phyloP scores from a whole-genome alignment of 2,113 vertebrate genomes.

The Hirundichthys speculiger region DNA sequence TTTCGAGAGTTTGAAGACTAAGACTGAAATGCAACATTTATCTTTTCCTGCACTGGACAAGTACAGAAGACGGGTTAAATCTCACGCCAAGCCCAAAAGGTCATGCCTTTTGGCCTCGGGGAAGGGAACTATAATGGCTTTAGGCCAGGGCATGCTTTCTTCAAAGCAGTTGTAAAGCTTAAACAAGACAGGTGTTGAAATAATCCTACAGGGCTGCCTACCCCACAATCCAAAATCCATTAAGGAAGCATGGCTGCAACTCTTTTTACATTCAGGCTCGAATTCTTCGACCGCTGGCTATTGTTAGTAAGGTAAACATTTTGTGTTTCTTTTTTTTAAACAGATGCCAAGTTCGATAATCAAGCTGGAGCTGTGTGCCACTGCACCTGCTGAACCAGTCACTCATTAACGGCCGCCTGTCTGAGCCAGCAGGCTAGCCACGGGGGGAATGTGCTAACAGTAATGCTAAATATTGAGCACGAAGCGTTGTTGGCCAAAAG shows the following conservation, averaged over 20 bases:
- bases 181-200: constrained; percentile 9
- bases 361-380: constrained; percentile 13
- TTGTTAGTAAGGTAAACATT: neutral
- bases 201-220: neutral
- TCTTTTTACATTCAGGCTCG: too few species aligned
- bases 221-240: neutral
- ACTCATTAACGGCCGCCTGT: constrained; percentile 48
- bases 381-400: constrained; percentile 69
- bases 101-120: neutral
- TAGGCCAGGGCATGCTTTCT: neutral
- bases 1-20: too few species aligned
- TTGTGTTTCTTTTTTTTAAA: neutral
- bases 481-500: neutral
- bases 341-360: constrained; percentile 6
- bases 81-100: neutral
- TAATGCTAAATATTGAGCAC: neutral
- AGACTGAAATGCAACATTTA: too few species aligned
- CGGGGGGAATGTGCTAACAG: constrained; percentile 30
- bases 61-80: too few species aligned
- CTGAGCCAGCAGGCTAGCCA: constrained; percentile 49
- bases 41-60: too few species aligned
- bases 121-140: neutral
- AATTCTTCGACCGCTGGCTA: too few species aligned
- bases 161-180: neutral
- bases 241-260: neutral